phyloP scores from a whole-genome alignment of 2,797 vertebrate species.

The Pelochelys cantorii region DNA sequence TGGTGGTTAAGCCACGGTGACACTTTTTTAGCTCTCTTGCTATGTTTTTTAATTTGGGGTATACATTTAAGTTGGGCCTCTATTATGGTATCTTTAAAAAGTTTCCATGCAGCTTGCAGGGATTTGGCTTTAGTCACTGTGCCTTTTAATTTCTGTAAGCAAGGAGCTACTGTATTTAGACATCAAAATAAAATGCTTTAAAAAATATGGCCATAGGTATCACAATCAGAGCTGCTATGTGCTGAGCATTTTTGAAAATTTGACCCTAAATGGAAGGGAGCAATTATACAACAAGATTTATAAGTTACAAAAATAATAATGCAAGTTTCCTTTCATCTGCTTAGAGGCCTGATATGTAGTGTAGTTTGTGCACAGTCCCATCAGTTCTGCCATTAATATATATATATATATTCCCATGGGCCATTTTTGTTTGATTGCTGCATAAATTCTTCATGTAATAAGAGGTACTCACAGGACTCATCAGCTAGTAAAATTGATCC shows the following conservation, averaged over 20 bases:
- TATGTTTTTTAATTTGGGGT: no score
- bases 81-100: no score
- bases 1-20: no score
- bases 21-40: no score
- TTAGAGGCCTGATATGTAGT: neutral
- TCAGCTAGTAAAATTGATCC: neutral
- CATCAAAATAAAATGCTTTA: constrained; percentile 25
- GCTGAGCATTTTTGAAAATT: neutral
- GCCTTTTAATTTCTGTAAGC: no score
- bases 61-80: no score
- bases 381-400: neutral
- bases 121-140: no score
- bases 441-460: neutral
- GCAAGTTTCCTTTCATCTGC: neutral
- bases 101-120: no score
- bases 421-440: neutral
- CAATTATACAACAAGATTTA: neutral
- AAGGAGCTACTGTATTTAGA: neutral
- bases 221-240: neutral
- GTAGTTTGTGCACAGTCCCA: fast-evolving
- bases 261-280: neutral
- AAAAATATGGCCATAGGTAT: neutral
- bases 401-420: neutral
- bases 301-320: neutral
- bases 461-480: neutral